Conservation (phyloP, 2,113 vertebrate species). For the Dascyllus trimaculatus region DNA sequence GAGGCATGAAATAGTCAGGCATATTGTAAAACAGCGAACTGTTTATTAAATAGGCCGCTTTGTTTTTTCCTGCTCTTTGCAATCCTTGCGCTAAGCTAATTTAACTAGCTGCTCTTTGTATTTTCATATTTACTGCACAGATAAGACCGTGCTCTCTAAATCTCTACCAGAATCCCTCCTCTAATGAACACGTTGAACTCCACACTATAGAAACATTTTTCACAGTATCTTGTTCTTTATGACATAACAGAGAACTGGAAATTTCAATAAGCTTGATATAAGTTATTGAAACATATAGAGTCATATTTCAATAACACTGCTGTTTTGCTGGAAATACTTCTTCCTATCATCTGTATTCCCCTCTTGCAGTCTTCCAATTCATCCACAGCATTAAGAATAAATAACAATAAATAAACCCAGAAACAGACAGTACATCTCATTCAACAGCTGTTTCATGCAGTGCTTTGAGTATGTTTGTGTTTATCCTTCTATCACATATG, state of each 20-base stretch:
- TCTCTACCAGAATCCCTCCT: too few species aligned
- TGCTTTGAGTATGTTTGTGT: not conserved
- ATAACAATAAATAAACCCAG: not conserved
- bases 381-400: slow-evolving; percentile 14
- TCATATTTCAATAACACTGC: not conserved
- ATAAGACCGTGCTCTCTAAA: too few species aligned
- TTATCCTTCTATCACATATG: slow-evolving; percentile 17
- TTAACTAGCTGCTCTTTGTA: too few species aligned
- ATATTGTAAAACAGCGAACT: not conserved
- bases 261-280: not conserved
- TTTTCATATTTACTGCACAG: too few species aligned
- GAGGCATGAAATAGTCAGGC: not conserved
- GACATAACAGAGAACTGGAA: too few species aligned
- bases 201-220: too few species aligned
- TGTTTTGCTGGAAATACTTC: not conserved
- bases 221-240: too few species aligned
- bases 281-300: not conserved
- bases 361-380: slow-evolving; percentile 2
- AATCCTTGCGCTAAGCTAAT: too few species aligned
- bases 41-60: not conserved
- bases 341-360: not conserved
- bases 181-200: too few species aligned
- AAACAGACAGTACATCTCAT: not conserved
- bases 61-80: not conserved
- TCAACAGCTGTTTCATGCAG: not conserved